These are phyloP conservation scores for Dinocampus coccinellae DNA, from an alignment of 2,888 invertebrate genomes.

Conservation along the genomic window DNA sequence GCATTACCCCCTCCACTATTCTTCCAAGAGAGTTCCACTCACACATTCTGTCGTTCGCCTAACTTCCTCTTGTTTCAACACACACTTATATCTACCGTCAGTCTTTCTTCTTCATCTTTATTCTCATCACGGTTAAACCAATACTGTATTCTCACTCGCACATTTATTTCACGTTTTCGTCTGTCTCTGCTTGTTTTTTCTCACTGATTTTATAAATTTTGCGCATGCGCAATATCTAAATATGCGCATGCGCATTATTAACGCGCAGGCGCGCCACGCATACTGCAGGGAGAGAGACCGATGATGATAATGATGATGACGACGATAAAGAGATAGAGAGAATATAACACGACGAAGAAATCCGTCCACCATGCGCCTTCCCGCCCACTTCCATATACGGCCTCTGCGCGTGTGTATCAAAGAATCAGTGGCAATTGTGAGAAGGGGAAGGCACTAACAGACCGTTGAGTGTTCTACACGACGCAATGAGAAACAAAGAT, in stretches of 20 bases:
- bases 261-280: conserved; percentile 43
- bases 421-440: conserved; percentile 6
- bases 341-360: conserved; percentile 15
- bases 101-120: too few relatives aligned
- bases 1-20: neutral
- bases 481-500: neutral
- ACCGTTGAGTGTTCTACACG: neutral
- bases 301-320: conserved; percentile 25
- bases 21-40: neutral
- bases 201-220: conserved; percentile 6
- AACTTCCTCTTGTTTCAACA: too few relatives aligned
- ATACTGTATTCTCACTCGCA: neutral
- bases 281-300: neutral
- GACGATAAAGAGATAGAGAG: neutral
- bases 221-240: conserved; percentile 38
- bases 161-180: neutral
- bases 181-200: neutral
- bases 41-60: too few relatives aligned
- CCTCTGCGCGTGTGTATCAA: conserved; percentile 49
- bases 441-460: conserved; percentile 6
- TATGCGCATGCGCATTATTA: conserved; percentile 4
- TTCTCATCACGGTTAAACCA: neutral
- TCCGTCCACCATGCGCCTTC: conserved; percentile 48
- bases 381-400: conserved; percentile 68
- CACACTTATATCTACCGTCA: too few relatives aligned